Evolutionary conservation across 2,888 invertebrate genomes (phyloP).

Genomic region (Erynnis tages): DNA sequence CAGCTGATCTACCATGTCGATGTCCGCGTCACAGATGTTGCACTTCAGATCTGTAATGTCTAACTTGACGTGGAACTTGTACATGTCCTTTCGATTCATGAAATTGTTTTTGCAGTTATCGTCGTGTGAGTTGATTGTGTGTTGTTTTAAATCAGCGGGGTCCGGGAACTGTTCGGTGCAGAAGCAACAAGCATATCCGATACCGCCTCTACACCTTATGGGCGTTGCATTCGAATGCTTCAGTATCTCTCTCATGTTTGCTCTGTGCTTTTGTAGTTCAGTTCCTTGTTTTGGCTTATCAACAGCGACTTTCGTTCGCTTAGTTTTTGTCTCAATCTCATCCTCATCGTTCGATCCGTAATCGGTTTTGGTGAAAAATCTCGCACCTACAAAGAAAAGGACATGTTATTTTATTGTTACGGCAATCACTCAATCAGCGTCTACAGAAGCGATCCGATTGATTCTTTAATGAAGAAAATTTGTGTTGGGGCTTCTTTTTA

Average conservation of each 20-base stretch:
- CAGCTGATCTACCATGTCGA: conserved; percentile 39
- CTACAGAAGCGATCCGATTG: too few species aligned
- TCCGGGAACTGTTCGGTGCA: conserved; percentile 43
- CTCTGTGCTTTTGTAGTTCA: conserved; percentile 45
- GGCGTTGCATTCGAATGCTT: conserved; percentile 58
- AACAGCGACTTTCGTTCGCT: conserved; percentile 4
- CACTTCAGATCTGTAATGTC: conserved; percentile 52
- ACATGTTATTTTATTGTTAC: conserved; percentile 30
- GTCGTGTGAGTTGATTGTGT: conserved; percentile 45
- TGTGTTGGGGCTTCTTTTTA: too few species aligned
- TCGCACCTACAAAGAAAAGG: conserved; percentile 41
- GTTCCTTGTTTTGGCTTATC: conserved; percentile 31
- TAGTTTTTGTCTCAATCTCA: conserved; percentile 1
- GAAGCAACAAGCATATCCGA: conserved; percentile 52
- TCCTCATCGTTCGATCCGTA: conserved; percentile 16
- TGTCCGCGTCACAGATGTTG: conserved; percentile 35
- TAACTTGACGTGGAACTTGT: conserved; percentile 46
- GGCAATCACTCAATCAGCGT: too few species aligned
- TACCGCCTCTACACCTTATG: conserved; percentile 44
- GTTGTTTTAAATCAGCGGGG: conserved; percentile 49
- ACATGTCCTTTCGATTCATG: conserved; percentile 39
- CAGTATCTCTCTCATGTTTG: conserved; percentile 48
- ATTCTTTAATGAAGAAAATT: too few species aligned
- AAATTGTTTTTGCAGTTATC: conserved; percentile 40
- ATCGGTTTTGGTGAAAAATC: conserved; percentile 31